Evolutionary conservation across 2,113 vertebrate genomes (phyloP), one percentile per base, ranked within the genome.

Genomic region (Canis aureus): DNA sequence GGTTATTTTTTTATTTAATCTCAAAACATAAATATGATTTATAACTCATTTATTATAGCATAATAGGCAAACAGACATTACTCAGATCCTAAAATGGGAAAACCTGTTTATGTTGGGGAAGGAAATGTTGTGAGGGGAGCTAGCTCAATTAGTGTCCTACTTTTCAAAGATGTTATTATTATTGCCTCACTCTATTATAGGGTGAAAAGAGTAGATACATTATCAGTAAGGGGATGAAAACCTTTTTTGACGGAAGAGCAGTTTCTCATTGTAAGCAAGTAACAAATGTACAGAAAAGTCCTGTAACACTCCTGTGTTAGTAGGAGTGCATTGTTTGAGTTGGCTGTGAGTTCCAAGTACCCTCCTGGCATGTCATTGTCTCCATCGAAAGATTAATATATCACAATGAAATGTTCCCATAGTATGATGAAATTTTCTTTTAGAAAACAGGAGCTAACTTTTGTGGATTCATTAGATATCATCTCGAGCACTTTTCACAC

Each of bases 21-120:
- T 84, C 69, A 87, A 93, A 95, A 86, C 66, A 60, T 73, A 64
- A 86, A 97, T 97, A 71, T 74, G 95, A 79, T 62, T 35, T 32
- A 0, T 11, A 17, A 62, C 0, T 38, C 38, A 67, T 83, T 83
- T 79, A 67, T 67, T 49, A 0, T 43, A 79, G 2, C 71, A 0
- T 83, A 49, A 59, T 49, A 78, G 20, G 53, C 20, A 86, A 5
- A 60, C 38, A 86, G 78, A n/a, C 19, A 7, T 55, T 80, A 19
- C 27, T 74, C 23, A 83, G 0, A 38, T 73, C 35, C 53, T 62
- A 87, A 66, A 74, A 12, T 64, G 16, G n/a, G 16, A 59, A 80
- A 64, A 5, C 32, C 11, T 82, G 11, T 35, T 80, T 83, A 3
- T 64, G 69, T 23, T 80, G 59, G 23, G 57, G n/a, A 92, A 32